Evolutionary conservation across 2,113 vertebrate genomes (phyloP), one percentile per base, ranked within the genome.

Genomic region (Anolis carolinensis): DNA sequence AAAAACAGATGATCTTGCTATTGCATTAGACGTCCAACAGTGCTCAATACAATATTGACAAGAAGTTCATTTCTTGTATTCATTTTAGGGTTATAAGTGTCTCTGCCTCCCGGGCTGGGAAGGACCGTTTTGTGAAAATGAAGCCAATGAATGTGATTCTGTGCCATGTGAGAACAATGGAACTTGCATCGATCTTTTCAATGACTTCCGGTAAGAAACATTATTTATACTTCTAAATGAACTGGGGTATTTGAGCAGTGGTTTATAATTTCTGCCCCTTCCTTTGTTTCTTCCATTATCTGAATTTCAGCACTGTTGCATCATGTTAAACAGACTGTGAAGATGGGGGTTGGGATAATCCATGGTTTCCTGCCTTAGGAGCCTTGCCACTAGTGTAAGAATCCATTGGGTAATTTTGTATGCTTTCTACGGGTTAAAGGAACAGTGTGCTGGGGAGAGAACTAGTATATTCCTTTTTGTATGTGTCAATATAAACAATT

Each of bases 91-190:
- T 55, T 95, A 94, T 30, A 84, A 78, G 0, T 96, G 91, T 86
- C 72, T 85, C 27, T 94, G 88, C 55, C 89, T 93, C 27, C 92
- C 95, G 20, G 96, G 96, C 76, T 98, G 97, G 97, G 96, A 97
- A 95, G 96, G 96, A 85, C 79, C 89, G 52, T 95, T 97, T 87
- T 97, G 96, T 94, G 96, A 98, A 93, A 92, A 87, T 55, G 96
- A 97, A 93, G 95, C 92, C 81, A 96, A 96, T 89, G 96, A 96
- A 91, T 98, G 96, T 73, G 91, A 93, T 72, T 97, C 95, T 67
- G 94, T 95, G 36, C 97, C 97, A 79, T 98, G 97, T 90, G 93
- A 96, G 94, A 98, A 97, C 90, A 97, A 96, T 30, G 96, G 95
- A 85, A 97, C 95, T 87, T 98, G 97, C 88, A 89, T 25, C 63